Percentiles rank a stretch among this genome's conserved stretches.
phyloP scores from a whole-genome alignment of 2,888 invertebrate genomes.

The Monoplex corrugatus region DNA sequence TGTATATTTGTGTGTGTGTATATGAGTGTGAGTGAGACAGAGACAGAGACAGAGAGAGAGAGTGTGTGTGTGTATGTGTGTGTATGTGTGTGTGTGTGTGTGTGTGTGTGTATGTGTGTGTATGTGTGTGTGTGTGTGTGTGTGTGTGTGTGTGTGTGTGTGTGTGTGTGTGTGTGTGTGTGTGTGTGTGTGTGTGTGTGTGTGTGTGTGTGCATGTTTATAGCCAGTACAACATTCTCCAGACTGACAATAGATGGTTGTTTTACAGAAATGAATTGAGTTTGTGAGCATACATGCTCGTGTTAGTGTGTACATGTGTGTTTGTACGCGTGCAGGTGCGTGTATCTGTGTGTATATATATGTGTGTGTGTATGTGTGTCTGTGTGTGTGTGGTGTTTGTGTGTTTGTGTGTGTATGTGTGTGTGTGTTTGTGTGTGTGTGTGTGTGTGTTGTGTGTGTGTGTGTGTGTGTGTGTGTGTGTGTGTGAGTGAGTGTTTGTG shows the following conservation, averaged over 20 bases:
- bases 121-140: neutral
- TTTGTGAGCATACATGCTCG: no score
- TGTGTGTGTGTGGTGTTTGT: neutral
- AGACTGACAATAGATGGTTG: no score
- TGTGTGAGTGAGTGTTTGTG: neutral
- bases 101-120: neutral
- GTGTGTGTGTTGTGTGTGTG: neutral
- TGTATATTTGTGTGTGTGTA: neutral
- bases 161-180: neutral
- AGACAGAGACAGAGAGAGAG: no score
- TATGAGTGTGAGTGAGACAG: no score
- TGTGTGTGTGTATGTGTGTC: neutral
- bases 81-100: neutral
- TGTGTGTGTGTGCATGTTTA: neutral
- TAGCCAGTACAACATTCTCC: no score
- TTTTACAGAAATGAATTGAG: no score
- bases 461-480: neutral
- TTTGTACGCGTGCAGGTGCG: neutral
- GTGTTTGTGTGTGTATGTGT: neutral
- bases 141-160: neutral
- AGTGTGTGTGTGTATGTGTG: conserved; percentile 1
- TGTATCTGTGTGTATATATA: neutral
- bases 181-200: conserved; percentile 5
- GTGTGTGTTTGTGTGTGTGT: neutral
- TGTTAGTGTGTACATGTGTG: neutral